Percentiles rank a stretch among this genome's conserved stretches.
These are phyloP conservation scores for Chouioia cunea DNA, from an alignment of 2,888 invertebrate genomes.

Conservation along the genomic window DNA sequence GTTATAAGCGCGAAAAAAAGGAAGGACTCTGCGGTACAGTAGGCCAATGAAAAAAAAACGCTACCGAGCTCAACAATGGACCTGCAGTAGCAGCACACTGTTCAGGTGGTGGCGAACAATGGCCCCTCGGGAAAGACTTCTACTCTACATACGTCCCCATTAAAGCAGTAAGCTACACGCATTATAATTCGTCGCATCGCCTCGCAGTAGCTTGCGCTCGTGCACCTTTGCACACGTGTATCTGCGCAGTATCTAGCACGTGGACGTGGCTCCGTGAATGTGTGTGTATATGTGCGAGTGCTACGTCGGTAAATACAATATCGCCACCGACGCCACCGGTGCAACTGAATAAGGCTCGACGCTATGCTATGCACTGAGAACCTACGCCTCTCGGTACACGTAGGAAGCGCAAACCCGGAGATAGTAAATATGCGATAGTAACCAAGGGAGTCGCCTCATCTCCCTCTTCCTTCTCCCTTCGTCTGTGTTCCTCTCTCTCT, in stretches of 20 bases:
- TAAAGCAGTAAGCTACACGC: slow-evolving; percentile 63
- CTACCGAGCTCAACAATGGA: slow-evolving; percentile 58
- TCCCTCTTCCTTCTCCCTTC: not conserved
- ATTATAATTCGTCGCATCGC: slow-evolving; percentile 57
- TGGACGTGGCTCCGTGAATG: slow-evolving; percentile 24
- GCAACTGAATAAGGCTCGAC: slow-evolving; percentile 38
- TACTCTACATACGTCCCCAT: slow-evolving; percentile 64
- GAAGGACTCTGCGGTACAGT: slow-evolving; percentile 1
- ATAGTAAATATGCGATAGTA: slow-evolving; percentile 40
- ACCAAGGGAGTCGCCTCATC: not conserved
- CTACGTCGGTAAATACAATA: slow-evolving; percentile 10
- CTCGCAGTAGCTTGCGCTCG: slow-evolving; percentile 19
- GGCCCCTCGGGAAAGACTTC: slow-evolving; percentile 38
- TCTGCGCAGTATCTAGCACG: slow-evolving; percentile 10
- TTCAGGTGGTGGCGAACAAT: slow-evolving; percentile 59
- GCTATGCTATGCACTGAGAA: slow-evolving; percentile 46
- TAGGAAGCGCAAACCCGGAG: slow-evolving; percentile 19
- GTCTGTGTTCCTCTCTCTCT: slow-evolving; percentile 19
- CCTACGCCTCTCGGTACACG: slow-evolving; percentile 46
- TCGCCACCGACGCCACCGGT: slow-evolving; percentile 17
- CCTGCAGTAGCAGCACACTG: slow-evolving; percentile 54
- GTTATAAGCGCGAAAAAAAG: slow-evolving; percentile 33
- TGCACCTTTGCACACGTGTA: not conserved
- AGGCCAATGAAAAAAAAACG: slow-evolving; percentile 54
- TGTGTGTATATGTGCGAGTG: slow-evolving; percentile 36